phyloP scores from a whole-genome alignment of 2,888 invertebrate species.

The Lagria hirta region DNA sequence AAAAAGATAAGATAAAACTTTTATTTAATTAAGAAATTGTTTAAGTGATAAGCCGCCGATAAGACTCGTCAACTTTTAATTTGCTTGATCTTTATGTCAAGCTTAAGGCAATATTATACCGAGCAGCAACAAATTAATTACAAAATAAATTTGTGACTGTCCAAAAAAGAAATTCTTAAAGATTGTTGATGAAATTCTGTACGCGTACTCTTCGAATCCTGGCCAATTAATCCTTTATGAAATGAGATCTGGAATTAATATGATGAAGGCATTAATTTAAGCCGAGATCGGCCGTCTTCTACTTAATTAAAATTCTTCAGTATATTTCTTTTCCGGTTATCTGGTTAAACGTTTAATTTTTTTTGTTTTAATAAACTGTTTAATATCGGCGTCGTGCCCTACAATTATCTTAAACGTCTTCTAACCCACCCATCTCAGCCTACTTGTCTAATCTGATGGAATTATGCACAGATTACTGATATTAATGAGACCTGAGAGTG shows the following conservation, averaged over 20 bases:
- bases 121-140: constrained; percentile 24
- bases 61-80: constrained; percentile 10
- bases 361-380: constrained; percentile 34
- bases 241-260: constrained; percentile 36
- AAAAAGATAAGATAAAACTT: constrained; percentile 22
- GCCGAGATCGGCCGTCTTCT: constrained; percentile 23
- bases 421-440: constrained; percentile 25
- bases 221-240: constrained; percentile 29
- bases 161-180: constrained; percentile 1
- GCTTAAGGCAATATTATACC: no score
- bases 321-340: constrained; percentile 34
- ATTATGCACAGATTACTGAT: constrained; percentile 28
- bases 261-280: constrained; percentile 38
- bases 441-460: constrained; percentile 30
- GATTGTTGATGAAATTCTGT: constrained; percentile 22
- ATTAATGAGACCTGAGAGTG: no score
- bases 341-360: constrained; percentile 32
- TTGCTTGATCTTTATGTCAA: constrained; percentile 1
- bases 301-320: constrained; percentile 40
- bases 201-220: constrained; percentile 33
- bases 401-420: constrained; percentile 24
- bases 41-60: constrained; percentile 18
- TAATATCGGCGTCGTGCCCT: constrained; percentile 25
- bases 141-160: background rate
- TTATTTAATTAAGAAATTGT: constrained; percentile 26